These are phyloP conservation scores for Anguilla japonica DNA, from an alignment of 2,113 vertebrate genomes.

Conservation along the genomic window DNA sequence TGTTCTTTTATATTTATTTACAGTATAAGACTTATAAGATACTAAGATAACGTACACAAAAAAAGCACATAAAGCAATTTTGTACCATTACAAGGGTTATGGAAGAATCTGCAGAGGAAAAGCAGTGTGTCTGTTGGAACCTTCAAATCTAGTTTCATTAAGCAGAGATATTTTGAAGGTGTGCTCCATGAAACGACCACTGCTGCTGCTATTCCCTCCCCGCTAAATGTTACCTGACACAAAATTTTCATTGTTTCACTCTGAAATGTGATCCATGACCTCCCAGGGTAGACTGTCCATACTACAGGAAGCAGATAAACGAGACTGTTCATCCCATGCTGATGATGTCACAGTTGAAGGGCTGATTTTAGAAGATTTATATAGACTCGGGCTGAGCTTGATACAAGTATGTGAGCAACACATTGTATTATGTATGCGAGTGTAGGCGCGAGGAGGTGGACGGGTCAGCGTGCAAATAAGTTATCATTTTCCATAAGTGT, in stretches of 20 bases:
- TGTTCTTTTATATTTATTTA: conserved; percentile 7
- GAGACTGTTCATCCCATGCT: not conserved
- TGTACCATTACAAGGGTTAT: conserved; percentile 12
- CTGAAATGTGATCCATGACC: not conserved
- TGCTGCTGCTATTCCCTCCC: too few relatives aligned
- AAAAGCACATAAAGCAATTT: not conserved
- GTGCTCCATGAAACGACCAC: not conserved
- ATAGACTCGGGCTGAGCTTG: not conserved
- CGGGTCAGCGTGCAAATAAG: not conserved
- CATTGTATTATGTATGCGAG: not conserved
- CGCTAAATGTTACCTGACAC: not conserved
- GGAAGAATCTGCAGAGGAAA: not conserved
- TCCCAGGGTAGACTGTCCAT: not conserved
- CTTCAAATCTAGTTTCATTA: not conserved
- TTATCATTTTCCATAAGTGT: not conserved
- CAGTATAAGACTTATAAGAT: not conserved
- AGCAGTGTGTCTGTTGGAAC: not conserved
- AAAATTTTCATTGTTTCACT: not conserved
- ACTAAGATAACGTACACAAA: not conserved
- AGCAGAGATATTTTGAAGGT: not conserved
- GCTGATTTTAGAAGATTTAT: not conserved
- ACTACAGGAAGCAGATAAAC: not conserved
- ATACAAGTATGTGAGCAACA: not conserved
- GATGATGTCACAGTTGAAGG: not conserved
- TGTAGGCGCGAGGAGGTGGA: not conserved